Evolutionary conservation across 2,888 invertebrate genomes (phyloP), one percentile per base, ranked within the genome.

Genomic region (Dicyrtomina minuta): DNA sequence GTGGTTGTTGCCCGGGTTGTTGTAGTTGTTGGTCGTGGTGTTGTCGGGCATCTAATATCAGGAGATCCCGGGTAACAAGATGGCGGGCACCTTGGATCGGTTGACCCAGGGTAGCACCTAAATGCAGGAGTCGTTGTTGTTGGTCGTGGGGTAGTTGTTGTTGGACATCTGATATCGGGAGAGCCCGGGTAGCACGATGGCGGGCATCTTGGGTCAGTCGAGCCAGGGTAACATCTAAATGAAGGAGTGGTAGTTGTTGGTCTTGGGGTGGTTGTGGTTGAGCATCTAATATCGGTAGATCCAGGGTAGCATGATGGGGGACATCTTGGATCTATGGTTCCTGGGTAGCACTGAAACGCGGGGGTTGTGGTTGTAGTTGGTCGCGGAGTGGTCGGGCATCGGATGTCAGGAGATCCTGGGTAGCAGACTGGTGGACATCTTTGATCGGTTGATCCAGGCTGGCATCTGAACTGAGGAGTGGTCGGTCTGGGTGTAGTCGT

Each of bases 81-180:
- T 1, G 60, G 60, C 39, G 70, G 68, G 24, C 76, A 71, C 12
- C 71, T 27, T 49, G 64, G 78, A 72, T 74, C 72, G 2, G 13
- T 49, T 12, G 24, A 26, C 0, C 68, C 61, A 15, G 66, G 66
- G 17, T 44, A 66, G 46, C 66, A 66, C 5, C 24, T 15, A 2
- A 22, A 15, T 17, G 44, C 8, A 13, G 66, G 17, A 22, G 58
- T 44, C 24, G 49, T 33, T 20, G 13, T 17, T 24, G 59, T 13
- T 44, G n/a, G 49, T 43, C 51, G 60, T 0, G 78, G 26, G 80
- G 80, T n/a, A 13, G n/a, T n/a, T n/a, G 79, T 72, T 67, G 70
- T 74, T 1, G 81, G 80, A 62, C 82, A 81, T 39, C 79, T 24
- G 76, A 80, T 72, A 80, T 81, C 72, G 10, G 61, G 75, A 2